Evolutionary conservation across 1,140 invertebrate genomes (phyloP), one percentile per base, ranked within the genome.

Genomic region (Pentalonia nigronervosa): DNA sequence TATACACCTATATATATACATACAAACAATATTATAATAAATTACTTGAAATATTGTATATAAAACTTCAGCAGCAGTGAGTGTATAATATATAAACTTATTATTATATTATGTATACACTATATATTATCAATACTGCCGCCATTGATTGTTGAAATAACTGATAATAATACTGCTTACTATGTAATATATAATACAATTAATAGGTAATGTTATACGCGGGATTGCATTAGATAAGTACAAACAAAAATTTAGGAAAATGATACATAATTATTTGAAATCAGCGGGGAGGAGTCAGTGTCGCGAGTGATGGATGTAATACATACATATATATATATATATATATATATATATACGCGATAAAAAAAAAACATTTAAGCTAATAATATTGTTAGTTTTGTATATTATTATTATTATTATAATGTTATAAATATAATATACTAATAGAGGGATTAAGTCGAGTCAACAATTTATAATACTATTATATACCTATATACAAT

Each of bases 401-500:
- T 30, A 60, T 41, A 41, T 41, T 41, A 41, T 41, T 41, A 41
- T 41, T 41, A 41, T 7, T 50, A n/a, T 67, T n/a, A 67, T n/a
- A 67, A 76, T 17, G 14, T 76, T 67, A 76, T n/a, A 76, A n/a
- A 76, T 76, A n/a, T 41, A 76, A 6, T 76, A 53, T 53, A 53
- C 6, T 23, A 53, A 17, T 76, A 34, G 14, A 76, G 60, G 14
- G 60, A 20, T 76, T 76, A 76, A 76, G 60, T 76, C 60, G 60
- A 76, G n/a, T n/a, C 30, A 76, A 76, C 60, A 76, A 76, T 76
- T 76, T n/a, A 76, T 76, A 76, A 76, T 76, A 34, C 60, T 76
- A 76, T 76, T 76, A 53, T 53, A 76, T 76, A 76, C 60, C 60
- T 76, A 76, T n/a, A n/a, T 76, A 76, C n/a, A n/a, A 76, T 76